Evolutionary conservation across 2,797 vertebrate genomes (phyloP).

Genomic region (Smutsia temminckii): DNA sequence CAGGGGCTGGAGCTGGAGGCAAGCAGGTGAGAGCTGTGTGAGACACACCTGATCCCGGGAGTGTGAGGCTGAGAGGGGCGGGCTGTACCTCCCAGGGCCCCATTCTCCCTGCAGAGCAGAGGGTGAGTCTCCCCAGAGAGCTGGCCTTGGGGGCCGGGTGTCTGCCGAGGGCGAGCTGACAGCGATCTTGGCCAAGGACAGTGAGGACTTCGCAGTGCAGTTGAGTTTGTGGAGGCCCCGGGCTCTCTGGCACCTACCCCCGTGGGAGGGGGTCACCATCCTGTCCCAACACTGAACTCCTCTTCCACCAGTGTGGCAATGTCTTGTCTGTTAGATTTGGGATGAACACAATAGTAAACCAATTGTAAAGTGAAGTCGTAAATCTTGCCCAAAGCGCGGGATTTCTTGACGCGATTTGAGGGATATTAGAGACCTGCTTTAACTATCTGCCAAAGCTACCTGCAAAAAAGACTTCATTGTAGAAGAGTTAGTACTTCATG

Average conservation of each 20-base stretch:
- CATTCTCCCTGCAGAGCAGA: neutral
- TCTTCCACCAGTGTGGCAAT: neutral
- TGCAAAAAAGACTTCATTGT: neutral
- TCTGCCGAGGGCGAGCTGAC: neutral
- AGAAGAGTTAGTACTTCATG: neutral
- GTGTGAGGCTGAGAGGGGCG: neutral
- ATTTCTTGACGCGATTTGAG: neutral
- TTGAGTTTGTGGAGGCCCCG: neutral
- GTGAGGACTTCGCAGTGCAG: too few relatives aligned
- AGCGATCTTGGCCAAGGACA: accelerated
- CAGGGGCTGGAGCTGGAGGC: neutral
- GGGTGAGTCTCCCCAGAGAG: neutral
- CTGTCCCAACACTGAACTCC: neutral
- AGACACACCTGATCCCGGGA: neutral
- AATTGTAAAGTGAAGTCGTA: neutral
- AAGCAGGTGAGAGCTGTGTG: too few relatives aligned
- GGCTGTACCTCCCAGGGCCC: accelerated
- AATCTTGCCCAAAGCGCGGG: neutral
- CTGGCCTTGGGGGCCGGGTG: accelerated
- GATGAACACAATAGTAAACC: neutral
- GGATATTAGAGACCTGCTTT: neutral
- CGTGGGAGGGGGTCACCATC: accelerated
- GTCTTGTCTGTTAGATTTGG: neutral
- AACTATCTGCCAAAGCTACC: neutral
- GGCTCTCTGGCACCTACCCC: neutral